Conservation (phyloP, 2,797 vertebrate species). For the Ctenosaura bakeri region DNA sequence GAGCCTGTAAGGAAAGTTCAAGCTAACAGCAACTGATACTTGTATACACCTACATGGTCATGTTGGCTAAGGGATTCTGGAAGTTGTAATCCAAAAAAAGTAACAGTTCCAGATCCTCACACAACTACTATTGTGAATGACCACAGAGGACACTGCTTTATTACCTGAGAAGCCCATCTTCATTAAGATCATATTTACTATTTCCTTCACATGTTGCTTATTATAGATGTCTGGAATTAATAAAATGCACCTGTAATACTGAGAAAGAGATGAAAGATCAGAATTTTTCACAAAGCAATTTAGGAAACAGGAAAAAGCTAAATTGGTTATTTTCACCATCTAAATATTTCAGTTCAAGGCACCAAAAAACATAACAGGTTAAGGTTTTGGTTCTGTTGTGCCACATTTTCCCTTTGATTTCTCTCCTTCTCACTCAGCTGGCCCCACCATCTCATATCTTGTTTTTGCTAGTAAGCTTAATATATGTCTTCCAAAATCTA, state of each 20-base stretch:
- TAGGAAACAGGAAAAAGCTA: neutral
- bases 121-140: neutral
- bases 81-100: no score
- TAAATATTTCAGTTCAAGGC: neutral
- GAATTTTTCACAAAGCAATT: neutral
- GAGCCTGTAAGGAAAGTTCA: neutral
- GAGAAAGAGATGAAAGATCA: conserved; percentile 55
- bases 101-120: no score
- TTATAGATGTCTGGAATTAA: conserved; percentile 97
- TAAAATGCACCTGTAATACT: conserved; percentile 99
- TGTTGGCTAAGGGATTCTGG: no score
- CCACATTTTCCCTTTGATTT: neutral
- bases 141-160: neutral
- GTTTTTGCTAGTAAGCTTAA: neutral
- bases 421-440: neutral
- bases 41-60: neutral
- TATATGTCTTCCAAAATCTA: neutral
- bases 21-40: neutral
- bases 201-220: conserved; percentile 93
- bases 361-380: neutral
- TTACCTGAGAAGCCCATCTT: conserved; percentile 98
- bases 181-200: conserved; percentile 94
- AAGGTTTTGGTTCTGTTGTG: neutral
- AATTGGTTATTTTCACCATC: neutral
- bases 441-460: neutral